Percentiles rank a stretch among this genome's conserved stretches.
Conservation (phyloP, 1,140 invertebrate genomes). For the Drosophila melanica region DNA sequence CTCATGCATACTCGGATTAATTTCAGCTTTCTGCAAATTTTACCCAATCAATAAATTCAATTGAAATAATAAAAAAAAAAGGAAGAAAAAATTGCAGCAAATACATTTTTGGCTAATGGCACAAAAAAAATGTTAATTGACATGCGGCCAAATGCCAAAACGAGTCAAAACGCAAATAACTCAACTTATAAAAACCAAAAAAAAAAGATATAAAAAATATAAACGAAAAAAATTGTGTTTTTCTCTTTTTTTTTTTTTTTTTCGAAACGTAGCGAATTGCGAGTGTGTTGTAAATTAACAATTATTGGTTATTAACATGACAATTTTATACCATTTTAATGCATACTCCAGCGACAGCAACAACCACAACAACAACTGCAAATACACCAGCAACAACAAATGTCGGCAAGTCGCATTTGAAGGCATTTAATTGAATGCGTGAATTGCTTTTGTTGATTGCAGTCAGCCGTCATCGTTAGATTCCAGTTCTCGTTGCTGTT, state of each 20-base stretch:
- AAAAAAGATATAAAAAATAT: background rate
- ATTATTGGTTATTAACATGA: conserved; percentile 83
- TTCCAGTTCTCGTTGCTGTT: conserved; percentile 39
- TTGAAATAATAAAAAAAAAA: conserved; percentile 14
- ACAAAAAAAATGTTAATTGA: conserved; percentile 62
- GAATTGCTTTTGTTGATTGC: conserved; percentile 82
- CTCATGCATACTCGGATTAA: background rate
- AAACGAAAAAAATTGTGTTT: conserved; percentile 8
- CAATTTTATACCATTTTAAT: conserved; percentile 83
- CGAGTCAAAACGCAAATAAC: conserved; percentile 67
- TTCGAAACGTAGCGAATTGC: conserved; percentile 26
- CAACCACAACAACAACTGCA: conserved; percentile 27
- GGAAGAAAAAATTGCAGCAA: conserved; percentile 4
- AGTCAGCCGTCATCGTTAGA: conserved; percentile 50
- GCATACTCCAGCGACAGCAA: conserved; percentile 63
- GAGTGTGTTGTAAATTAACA: conserved; percentile 80
- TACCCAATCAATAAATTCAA: conserved; percentile 27
- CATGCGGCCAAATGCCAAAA: conserved; percentile 69
- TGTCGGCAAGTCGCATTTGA: conserved; percentile 78
- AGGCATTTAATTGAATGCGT: conserved; percentile 83
- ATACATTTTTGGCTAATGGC: conserved; percentile 15
- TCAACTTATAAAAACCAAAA: conserved; percentile 43
- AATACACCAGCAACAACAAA: conserved; percentile 45
- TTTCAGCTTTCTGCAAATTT: conserved; percentile 3
- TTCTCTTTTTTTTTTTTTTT: too few relatives aligned